Evolutionary conservation across 2,797 vertebrate species (phyloP).

Genomic region (Chrysocyon brachyurus): DNA sequence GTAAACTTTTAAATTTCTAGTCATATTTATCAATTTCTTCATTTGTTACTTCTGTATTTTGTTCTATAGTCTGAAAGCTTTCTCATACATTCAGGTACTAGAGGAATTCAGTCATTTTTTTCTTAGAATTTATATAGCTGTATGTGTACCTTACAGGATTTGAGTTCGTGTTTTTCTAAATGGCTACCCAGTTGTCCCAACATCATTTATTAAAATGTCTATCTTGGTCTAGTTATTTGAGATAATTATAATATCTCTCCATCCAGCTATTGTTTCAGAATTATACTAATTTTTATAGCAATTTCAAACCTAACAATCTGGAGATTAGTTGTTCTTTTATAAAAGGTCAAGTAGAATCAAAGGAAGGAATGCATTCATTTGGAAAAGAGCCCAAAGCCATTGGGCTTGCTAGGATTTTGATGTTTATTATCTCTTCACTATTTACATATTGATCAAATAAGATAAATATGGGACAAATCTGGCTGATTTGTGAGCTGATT

Average conservation of each 20-base stretch:
- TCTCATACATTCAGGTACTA: background rate
- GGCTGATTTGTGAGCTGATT: slow-evolving; percentile 16
- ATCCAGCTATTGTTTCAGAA: background rate
- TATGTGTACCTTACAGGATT: background rate
- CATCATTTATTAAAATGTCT: slow-evolving; percentile 29
- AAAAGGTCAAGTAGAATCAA: slow-evolving; percentile 1
- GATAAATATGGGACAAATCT: background rate
- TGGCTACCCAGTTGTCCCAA: background rate
- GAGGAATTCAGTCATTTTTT: background rate
- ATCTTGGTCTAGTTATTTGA: background rate
- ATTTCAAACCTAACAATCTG: background rate
- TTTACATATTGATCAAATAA: slow-evolving; percentile 44
- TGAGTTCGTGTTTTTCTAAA: background rate
- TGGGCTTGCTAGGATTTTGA: background rate
- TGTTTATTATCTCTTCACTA: background rate
- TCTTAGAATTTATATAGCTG: background rate
- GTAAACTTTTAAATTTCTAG: background rate
- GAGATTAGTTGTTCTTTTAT: background rate
- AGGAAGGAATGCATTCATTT: background rate
- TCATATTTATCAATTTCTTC: background rate
- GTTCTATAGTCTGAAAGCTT: slow-evolving; percentile 3
- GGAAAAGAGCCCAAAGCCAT: background rate
- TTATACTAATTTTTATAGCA: slow-evolving; percentile 32
- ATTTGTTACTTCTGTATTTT: background rate
- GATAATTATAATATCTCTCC: background rate